Evolutionary conservation across 2,888 invertebrate genomes (phyloP), one percentile per base, ranked within the genome.

Genomic region (Amphipoea lucens): DNA sequence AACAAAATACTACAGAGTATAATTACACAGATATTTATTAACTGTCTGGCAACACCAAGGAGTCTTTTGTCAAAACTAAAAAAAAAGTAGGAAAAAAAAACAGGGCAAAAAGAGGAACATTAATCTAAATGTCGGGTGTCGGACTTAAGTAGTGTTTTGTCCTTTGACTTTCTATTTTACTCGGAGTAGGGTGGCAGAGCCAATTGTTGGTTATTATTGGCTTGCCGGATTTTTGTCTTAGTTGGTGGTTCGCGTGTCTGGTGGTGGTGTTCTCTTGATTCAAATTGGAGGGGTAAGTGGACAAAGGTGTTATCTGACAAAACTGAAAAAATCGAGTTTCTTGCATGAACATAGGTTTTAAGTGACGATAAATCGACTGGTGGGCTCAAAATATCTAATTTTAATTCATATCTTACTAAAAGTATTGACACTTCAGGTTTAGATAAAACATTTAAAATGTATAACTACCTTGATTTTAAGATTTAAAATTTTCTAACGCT

Each of bases 21-120:
- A 96, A 96, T 96, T 96, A 96, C 92, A 90, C 89, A 88, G 79
- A 92, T 94, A 96, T 96, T 95, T 96, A 96, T 96, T 93, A 92
- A 91, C 94, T 94, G 94, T 94, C 94, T 93, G 54, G 82, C 90
- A 89, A 78, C 85, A 82, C 87, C 87, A 82, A 74, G 74, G 83
- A 82, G 83, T 91, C 91, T 92, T 92, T 91, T 93, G 92, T 93
- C 92, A 92, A 90, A 87, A 83, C 77, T 76, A 67, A 80, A 87
- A 83, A 83, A 82, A 83, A 45, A 20, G 69, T 45, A 54, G 0
- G 0, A 67, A 83, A 83, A 88, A 82, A 75, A 76, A 68, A n/a
- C 65, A 77, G 40, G 79, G 78, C 84, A 91, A 94, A 94, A 94
- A 93, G 92, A 83, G 81, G 86, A 66, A 90, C 95, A 96, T 96